phyloP scores from a whole-genome alignment of 1,140 invertebrate species.

The Aphaenogaster ashmeadi region DNA sequence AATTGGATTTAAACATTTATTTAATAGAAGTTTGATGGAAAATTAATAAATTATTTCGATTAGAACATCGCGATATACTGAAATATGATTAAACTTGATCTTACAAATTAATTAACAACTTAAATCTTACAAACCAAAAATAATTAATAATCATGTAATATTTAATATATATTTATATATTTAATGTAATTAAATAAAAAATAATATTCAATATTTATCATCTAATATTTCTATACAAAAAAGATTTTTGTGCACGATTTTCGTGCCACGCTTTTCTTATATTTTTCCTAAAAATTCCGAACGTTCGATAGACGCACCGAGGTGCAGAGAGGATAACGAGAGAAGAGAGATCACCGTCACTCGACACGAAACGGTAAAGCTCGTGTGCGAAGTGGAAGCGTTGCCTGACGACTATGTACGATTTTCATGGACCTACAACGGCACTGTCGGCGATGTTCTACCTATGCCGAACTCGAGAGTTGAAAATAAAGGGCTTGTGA shows the following conservation, averaged over 20 bases:
- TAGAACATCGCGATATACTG: neutral
- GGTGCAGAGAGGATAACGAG: slow-evolving; percentile 89
- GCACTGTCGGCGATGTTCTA: slow-evolving; percentile 89
- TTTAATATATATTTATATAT: neutral
- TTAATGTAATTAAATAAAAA: neutral
- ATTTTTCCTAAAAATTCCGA: neutral
- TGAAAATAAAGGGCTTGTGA: slow-evolving; percentile 90
- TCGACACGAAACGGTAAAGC: slow-evolving; percentile 89
- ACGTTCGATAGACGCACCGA: slow-evolving; percentile 88
- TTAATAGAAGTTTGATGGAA: neutral
- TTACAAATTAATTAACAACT: neutral
- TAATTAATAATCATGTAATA: neutral
- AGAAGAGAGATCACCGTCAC: slow-evolving; percentile 88
- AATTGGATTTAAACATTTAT: neutral
- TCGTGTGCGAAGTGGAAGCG: slow-evolving; percentile 94
- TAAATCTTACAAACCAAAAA: neutral
- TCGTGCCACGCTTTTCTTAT: neutral
- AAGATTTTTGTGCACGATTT: neutral
- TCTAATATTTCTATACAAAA: neutral
- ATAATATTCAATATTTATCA: neutral
- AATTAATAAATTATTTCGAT: neutral
- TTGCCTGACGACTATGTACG: slow-evolving; percentile 90
- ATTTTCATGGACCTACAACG: slow-evolving; percentile 94
- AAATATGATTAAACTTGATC: neutral
- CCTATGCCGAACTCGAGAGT: slow-evolving; percentile 88